Conservation (phyloP, 1,140 invertebrate species). For the Mamestra configurata region DNA sequence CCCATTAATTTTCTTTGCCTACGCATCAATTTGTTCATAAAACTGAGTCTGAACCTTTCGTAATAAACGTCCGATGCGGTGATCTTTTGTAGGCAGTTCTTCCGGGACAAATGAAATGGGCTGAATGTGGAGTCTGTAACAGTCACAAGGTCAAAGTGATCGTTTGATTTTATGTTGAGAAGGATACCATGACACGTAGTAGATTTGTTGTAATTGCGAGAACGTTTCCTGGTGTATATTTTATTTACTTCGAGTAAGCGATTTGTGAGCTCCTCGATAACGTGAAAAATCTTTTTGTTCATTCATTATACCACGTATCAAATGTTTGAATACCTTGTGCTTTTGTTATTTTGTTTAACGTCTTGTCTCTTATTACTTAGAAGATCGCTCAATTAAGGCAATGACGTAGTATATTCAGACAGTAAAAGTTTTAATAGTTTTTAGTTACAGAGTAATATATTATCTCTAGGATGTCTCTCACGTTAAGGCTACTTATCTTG, state of each 20-base stretch:
- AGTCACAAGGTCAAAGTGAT: slow-evolving; percentile 46
- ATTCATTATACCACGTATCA: too few species aligned
- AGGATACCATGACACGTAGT: slow-evolving; percentile 37
- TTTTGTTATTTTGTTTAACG: too few species aligned
- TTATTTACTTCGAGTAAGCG: slow-evolving; percentile 4
- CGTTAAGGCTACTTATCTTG: neutral
- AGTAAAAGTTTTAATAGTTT: too few species aligned
- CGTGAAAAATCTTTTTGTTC: neutral
- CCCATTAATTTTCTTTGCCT: slow-evolving; percentile 56
- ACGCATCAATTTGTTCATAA: slow-evolving; percentile 60
- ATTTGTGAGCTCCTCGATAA: neutral
- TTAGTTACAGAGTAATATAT: neutral
- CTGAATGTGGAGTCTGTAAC: slow-evolving; percentile 18
- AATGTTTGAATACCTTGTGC: too few species aligned
- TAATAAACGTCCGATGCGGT: slow-evolving; percentile 50
- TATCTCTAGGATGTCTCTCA: neutral
- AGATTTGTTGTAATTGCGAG: slow-evolving; percentile 15
- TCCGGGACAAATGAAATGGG: slow-evolving; percentile 45
- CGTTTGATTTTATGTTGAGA: slow-evolving; percentile 53
- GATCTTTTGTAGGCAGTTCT: slow-evolving; percentile 52
- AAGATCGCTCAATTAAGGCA: neutral
- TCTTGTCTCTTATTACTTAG: too few species aligned
- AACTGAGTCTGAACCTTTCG: slow-evolving; percentile 45
- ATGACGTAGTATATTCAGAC: too few species aligned
- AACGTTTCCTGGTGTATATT: slow-evolving; percentile 21